phyloP scores from a whole-genome alignment of 2,797 vertebrate species.

The Phoxinus dragarum region DNA sequence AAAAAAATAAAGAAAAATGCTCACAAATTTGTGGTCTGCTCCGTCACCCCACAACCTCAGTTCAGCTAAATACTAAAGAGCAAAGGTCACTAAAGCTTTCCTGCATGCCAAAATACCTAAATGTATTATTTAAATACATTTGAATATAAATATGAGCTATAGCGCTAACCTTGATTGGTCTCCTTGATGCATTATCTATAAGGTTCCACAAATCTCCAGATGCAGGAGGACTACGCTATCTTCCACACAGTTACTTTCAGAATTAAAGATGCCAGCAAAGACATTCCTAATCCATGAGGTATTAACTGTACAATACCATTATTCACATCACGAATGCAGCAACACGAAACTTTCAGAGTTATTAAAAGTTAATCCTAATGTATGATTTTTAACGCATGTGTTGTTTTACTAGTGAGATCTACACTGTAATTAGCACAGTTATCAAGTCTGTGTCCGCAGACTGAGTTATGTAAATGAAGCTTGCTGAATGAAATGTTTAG shows the following conservation, averaged over 20 bases:
- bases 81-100: slow-evolving; percentile 20
- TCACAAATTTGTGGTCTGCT: background rate
- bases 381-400: slow-evolving; percentile 6
- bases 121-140: slow-evolving; percentile 52
- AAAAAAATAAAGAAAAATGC: background rate
- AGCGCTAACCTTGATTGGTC: slow-evolving; percentile 69
- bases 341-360: slow-evolving; percentile 27
- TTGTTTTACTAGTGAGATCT: slow-evolving; percentile 16
- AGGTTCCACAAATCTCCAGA: slow-evolving; percentile 63
- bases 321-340: slow-evolving; percentile 23
- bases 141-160: slow-evolving; percentile 37
- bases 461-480: slow-evolving; percentile 16
- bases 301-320: slow-evolving; percentile 24
- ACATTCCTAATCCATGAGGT: slow-evolving; percentile 33
- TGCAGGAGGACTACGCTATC: slow-evolving; percentile 25
- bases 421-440: slow-evolving; percentile 13
- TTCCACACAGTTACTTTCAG: slow-evolving; percentile 54
- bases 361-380: slow-evolving; percentile 42
- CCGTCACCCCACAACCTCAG: slow-evolving; percentile 40
- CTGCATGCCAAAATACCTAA: slow-evolving; percentile 10
- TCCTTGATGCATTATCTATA: slow-evolving; percentile 80
- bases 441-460: slow-evolving; percentile 10
- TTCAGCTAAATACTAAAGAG: slow-evolving; percentile 48
- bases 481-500: slow-evolving; percentile 59
- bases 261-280: slow-evolving; percentile 22